Conservation (phyloP, 1,140 invertebrate species). For the Nilaparvata lugens region DNA sequence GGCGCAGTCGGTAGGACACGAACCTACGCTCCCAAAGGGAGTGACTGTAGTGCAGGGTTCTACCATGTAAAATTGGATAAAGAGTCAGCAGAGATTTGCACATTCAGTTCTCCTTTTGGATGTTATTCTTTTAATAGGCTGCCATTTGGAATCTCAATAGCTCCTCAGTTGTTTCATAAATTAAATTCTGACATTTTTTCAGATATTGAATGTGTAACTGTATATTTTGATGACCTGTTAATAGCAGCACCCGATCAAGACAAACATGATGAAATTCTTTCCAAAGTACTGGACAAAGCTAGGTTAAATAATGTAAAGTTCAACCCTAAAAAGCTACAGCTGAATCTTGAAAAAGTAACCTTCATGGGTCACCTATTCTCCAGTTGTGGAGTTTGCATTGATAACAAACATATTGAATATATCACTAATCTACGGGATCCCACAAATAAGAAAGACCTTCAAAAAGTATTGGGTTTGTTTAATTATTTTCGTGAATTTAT, state of each 20-base stretch:
- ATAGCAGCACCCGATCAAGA: conserved; percentile 23
- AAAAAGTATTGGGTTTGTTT: conserved; percentile 22
- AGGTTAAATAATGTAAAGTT: conserved; percentile 21
- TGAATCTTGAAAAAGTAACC: conserved; percentile 18
- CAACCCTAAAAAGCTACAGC: conserved; percentile 25
- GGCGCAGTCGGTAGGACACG: no score
- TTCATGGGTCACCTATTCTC: conserved; percentile 26
- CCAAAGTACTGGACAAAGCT: conserved; percentile 25
- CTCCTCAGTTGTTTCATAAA: conserved; percentile 18
- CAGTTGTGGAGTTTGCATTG: conserved; percentile 13
- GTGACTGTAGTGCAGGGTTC: no score
- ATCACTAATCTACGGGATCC: conserved; percentile 27
- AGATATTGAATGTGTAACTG: conserved; percentile 23
- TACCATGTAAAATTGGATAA: no score
- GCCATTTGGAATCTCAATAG: conserved; percentile 28
- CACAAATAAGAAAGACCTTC: conserved; percentile 27
- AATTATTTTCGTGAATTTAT: conserved; percentile 25
- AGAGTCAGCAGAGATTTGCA: neutral
- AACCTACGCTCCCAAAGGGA: no score
- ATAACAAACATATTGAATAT: conserved; percentile 22
- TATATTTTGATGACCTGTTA: conserved; percentile 31
- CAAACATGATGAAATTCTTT: conserved; percentile 30
- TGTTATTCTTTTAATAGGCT: conserved; percentile 28
- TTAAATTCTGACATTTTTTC: conserved; percentile 26
- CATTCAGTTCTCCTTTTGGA: conserved; percentile 29